Base-by-base conservation (phyloP, 2,113 vertebrate species). In the Oncorhynchus clarkii region DNA sequence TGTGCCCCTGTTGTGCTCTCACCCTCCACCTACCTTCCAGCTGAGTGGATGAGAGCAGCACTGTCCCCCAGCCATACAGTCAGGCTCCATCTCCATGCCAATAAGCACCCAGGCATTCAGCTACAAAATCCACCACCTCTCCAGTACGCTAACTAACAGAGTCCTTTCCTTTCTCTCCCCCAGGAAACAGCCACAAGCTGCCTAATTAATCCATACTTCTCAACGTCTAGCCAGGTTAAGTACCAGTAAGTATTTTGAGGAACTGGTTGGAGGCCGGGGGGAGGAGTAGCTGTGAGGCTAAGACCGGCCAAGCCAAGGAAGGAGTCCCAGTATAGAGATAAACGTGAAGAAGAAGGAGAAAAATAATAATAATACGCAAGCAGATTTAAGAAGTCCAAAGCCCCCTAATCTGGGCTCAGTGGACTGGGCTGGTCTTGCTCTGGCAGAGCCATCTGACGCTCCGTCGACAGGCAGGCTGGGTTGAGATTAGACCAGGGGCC, bases 141-240 rank as follows among this genome's bases (percentile, higher is more conserved):
- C 3, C 5, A 34, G 26, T 39, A 60, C 2, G 54, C 82, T 22
- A 9, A 8, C 11, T 78, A 67, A 73, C 12, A 48, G 16, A 24
- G 49, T 54, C 72, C 72, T 24, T 54, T 16, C 78, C 54, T 57
- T 6, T 18, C 51, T 5, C 13, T 59, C 73, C 4, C 67, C 2
- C 69, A 11, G 48, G 62, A 73, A 72, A 68, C 65, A 71, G 49
- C 34, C 45, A 74, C 48, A 60, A 69, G 78, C 84, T 71, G 81
- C 77, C 51, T 80, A 71, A 88, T 87, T 88, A 90, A 90, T 89
- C 89, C 86, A 79, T 70, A 79, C 66, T 82, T 80, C 81, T 85
- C 79, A 45, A 77, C 68, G 90, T 93, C 90, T 91, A 86, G 89
- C 87, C 88, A 87, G 85, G 85, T 90, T 87, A 91, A 91, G 34